phyloP scores from a whole-genome alignment of 2,797 vertebrate species.

The Euthynnus affinis region DNA sequence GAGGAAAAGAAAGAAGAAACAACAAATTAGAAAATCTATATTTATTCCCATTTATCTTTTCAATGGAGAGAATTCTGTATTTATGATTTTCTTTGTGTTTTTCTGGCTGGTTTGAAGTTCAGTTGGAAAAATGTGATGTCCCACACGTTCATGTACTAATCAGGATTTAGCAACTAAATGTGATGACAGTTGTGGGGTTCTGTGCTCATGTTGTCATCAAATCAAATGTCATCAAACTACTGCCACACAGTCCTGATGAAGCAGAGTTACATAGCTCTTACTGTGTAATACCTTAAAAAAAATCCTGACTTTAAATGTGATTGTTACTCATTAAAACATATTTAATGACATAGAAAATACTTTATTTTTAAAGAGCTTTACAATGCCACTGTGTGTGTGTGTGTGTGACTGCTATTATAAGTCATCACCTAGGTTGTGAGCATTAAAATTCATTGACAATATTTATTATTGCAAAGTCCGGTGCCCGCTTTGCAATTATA shows the following conservation, averaged over 20 bases:
- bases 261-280: no score
- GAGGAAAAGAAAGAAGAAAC: conserved; percentile 4
- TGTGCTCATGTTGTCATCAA: neutral
- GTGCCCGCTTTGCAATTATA: neutral
- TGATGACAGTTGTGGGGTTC: neutral
- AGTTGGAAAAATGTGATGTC: neutral
- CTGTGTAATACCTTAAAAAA: neutral
- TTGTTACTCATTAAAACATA: no score
- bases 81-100: no score
- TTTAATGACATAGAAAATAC: no score
- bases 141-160: neutral
- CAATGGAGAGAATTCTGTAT: no score
- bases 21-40: neutral
- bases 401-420: no score
- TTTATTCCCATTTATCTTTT: neutral
- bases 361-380: no score
- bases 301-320: neutral
- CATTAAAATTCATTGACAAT: neutral
- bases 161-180: neutral
- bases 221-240: no score
- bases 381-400: no score
- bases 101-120: no score
- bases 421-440: no score
- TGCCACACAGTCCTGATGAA: no score
- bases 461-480: neutral